Evolutionary conservation across 2,888 invertebrate genomes (phyloP), one percentile per base, ranked within the genome.

Genomic region (Ypsolopha sequella): DNA sequence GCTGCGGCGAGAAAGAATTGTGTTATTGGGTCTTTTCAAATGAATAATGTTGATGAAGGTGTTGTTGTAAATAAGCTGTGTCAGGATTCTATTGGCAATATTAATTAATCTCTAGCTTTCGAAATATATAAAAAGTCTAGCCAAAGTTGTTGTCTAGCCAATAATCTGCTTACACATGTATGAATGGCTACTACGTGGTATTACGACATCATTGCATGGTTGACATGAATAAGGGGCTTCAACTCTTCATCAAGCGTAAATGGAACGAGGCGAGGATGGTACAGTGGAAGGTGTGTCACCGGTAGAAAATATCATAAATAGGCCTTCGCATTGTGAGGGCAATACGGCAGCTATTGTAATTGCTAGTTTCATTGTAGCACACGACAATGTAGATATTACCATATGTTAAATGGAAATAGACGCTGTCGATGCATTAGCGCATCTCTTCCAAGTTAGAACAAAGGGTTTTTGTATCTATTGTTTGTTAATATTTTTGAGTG

Each of bases 261-360:
- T 73, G 67, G 80, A 70, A 64, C 78, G 72, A 65, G 62, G 65
- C 65, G 60, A 59, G 46, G 46, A 46, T 46, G 46, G 24, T 34
- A 35, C 56, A 56, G 58, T 60, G 58, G 62, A 63, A 76, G 80
- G 80, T 71, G 81, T 66, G 79, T 59, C 66, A 57, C 56, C 57
- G 57, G 63, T 61, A 55, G 50, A 50, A 47, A 57, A 57, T 60
- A 71, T 48, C 9, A 48, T 36, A 48, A 72, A 71, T 75, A 66
- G 78, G 74, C 73, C 77, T 71, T 61, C 69, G 66, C 69, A 71
- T 60, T 64, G 58, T 59, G 59, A 72, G 66, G 65, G 68, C 64
- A 63, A 64, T 66, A 68, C 52, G 48, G 67, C 63, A 73, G 64
- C 69, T 58, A 81, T 80, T 78, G 78, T 80, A 69, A 74, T 73